phyloP scores from a whole-genome alignment of 2,113 vertebrate genomes.

The Rhombomys opimus region DNA sequence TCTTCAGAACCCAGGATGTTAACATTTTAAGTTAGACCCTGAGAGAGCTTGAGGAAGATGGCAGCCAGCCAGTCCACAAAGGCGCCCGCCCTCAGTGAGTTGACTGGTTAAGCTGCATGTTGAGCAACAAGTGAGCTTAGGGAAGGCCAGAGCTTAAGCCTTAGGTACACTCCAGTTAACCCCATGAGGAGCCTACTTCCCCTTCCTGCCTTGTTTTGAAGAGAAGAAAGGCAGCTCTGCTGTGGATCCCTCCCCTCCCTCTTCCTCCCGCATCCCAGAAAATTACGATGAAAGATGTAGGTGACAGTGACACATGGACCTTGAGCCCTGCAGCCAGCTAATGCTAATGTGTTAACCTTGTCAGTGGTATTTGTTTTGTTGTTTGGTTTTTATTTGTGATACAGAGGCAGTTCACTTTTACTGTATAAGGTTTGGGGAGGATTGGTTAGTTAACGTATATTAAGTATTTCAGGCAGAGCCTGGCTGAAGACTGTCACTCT shows the following conservation, averaged over 20 bases:
- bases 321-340: background rate
- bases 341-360: background rate
- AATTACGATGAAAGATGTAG: background rate
- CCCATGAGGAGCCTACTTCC: slow-evolving; percentile 45
- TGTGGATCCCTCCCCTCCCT: background rate
- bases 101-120: background rate
- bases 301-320: background rate
- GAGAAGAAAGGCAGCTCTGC: background rate
- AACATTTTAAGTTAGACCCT: slow-evolving; percentile 10
- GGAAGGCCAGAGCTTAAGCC: slow-evolving; percentile 14
- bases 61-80: background rate
- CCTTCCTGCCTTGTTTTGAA: slow-evolving; percentile 2
- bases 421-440: background rate
- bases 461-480: background rate
- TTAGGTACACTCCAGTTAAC: slow-evolving; percentile 35
- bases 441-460: background rate
- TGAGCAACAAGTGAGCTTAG: slow-evolving; percentile 38
- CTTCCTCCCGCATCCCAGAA: background rate
- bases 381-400: slow-evolving; percentile 17
- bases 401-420: background rate
- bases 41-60: slow-evolving; percentile 23
- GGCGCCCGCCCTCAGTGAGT: background rate
- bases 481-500: background rate
- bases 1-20: background rate
- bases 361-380: background rate